Percentiles rank a stretch among this genome's conserved stretches.
These are phyloP conservation scores for Gryon sp. DNA, from an alignment of 1,140 invertebrate species.

Conservation along the genomic window DNA sequence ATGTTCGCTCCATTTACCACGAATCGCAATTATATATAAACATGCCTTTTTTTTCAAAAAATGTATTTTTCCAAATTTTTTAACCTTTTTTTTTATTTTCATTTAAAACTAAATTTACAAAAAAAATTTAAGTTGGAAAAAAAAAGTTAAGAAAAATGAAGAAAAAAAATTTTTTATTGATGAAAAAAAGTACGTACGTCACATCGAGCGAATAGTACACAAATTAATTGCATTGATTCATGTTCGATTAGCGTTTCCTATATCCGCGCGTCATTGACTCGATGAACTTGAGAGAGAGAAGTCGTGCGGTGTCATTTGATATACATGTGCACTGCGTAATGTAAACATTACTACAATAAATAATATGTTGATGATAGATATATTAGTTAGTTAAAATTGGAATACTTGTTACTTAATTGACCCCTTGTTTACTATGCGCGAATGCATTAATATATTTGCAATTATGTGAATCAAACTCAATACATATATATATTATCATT, in stretches of 20 bases:
- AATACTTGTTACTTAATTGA: conserved; percentile 64
- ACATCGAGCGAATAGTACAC: conserved; percentile 22
- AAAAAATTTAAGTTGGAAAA: no score
- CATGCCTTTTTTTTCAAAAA: no score
- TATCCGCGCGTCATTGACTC: conserved; percentile 61
- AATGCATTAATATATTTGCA: conserved; percentile 67
- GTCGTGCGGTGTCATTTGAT: conserved; percentile 59
- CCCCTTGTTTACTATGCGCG: conserved; percentile 72
- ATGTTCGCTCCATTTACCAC: conserved; percentile 51
- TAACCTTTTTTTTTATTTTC: no score
- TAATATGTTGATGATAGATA: conserved; percentile 55
- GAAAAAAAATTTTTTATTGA: no score
- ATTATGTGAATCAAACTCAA: no score
- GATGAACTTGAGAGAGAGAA: conserved; percentile 58
- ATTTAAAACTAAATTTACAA: no score
- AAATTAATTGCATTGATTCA: conserved; percentile 50
- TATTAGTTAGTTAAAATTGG: conserved; percentile 62
- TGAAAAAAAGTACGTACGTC: neutral
- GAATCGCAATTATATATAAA: conserved; percentile 42
- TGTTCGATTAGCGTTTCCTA: conserved; percentile 48
- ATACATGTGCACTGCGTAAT: conserved; percentile 58
- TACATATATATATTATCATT: no score
- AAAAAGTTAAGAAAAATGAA: neutral
- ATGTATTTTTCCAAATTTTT: no score
- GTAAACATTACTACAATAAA: conserved; percentile 62